Percentiles rank a stretch among this genome's conserved stretches.
Conservation (phyloP, 1,140 invertebrate species). For the Archivesica marissinica region DNA sequence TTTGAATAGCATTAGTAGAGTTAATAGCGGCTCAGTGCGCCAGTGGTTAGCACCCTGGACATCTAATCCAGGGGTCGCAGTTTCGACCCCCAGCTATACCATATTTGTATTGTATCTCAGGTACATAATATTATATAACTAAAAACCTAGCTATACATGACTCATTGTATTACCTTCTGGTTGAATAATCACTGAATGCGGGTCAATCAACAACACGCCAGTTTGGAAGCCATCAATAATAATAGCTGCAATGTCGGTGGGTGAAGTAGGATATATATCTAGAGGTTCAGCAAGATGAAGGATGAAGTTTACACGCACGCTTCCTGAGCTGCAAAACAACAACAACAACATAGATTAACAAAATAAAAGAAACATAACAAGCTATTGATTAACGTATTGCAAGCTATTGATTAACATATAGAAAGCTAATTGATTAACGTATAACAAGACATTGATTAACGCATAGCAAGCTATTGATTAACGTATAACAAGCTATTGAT, state of each 20-base stretch:
- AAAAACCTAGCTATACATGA: no score
- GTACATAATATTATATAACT: no score
- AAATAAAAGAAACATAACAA: not conserved
- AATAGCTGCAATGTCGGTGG: constrained; percentile 7
- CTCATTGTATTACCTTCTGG: constrained; percentile 46
- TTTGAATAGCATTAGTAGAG: no score
- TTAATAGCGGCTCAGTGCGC: no score
- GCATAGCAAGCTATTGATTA: no score
- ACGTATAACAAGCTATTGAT: no score
- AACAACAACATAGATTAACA: not conserved
- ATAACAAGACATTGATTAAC: no score
- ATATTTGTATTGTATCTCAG: no score
- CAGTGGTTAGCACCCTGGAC: no score
- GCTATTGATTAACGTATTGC: not conserved
- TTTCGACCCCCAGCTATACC: no score
- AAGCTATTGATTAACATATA: not conserved
- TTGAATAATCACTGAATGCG: constrained; percentile 27
- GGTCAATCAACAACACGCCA: constrained; percentile 39
- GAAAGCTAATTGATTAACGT: no score
- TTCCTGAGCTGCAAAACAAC: constrained; percentile 59
- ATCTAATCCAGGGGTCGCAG: no score
- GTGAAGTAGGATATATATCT: constrained; percentile 43
- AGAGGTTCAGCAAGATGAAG: constrained; percentile 44
- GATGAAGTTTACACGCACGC: constrained; percentile 59
- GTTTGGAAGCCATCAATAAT: constrained; percentile 40